phyloP scores from a whole-genome alignment of 2,888 invertebrate species.

The Thecophora atra region DNA sequence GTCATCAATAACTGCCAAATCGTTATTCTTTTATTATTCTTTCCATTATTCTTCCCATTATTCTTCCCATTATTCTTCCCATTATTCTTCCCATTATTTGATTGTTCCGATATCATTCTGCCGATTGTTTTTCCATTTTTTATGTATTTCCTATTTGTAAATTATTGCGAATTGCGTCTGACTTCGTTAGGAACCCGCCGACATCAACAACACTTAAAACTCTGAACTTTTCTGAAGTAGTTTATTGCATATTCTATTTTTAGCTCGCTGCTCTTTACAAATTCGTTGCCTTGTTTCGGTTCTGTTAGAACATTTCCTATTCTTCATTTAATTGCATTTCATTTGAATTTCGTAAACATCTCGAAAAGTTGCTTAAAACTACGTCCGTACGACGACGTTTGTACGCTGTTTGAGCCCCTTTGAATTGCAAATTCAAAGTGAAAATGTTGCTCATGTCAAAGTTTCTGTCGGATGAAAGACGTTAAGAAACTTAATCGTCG shows the following conservation, averaged over 20 bases:
- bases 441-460: slow-evolving; percentile 7
- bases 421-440: not conserved
- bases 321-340: not conserved
- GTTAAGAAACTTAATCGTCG: not conserved
- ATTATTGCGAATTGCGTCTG: slow-evolving; percentile 8
- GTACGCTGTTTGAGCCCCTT: not conserved
- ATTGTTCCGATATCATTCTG: not conserved
- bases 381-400: not conserved
- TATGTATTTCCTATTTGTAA: slow-evolving; percentile 4
- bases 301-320: not conserved
- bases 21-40: not conserved
- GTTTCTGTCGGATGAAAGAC: not conserved
- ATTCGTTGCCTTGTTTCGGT: not conserved
- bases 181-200: not conserved
- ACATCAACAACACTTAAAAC: not conserved
- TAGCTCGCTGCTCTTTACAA: not conserved
- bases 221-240: not conserved
- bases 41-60: too few relatives aligned
- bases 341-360: not conserved
- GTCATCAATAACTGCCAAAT: not conserved
- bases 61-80: not conserved
- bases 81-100: not conserved
- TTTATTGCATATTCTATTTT: too few relatives aligned
- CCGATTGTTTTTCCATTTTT: not conserved
- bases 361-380: not conserved